phyloP scores from a whole-genome alignment of 1,140 invertebrate species.

The Rhopalosiphum padi region DNA sequence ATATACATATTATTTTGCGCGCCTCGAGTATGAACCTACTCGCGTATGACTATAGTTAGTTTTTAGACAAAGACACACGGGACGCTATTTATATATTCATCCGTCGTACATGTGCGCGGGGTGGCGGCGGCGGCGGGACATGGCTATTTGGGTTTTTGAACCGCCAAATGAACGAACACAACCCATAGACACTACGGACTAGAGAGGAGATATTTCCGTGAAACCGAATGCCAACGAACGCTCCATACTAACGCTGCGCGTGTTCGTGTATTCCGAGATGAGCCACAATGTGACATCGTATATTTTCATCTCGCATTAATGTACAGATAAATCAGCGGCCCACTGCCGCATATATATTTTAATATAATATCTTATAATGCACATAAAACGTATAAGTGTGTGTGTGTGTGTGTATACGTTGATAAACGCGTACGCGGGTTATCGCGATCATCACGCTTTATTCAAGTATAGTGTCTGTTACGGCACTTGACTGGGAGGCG shows the following conservation, averaged over 20 bases:
- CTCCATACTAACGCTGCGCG: neutral
- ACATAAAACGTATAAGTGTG: neutral
- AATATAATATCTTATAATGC: slow-evolving; percentile 2
- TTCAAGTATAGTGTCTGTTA: neutral
- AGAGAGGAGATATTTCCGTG: slow-evolving; percentile 47
- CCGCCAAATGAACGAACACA: slow-evolving; percentile 38
- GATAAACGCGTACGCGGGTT: neutral
- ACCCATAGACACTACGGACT: neutral
- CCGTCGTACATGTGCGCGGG: slow-evolving; percentile 40
- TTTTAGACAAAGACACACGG: slow-evolving; percentile 26
- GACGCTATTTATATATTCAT: slow-evolving; percentile 51
- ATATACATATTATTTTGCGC: slow-evolving; percentile 2
- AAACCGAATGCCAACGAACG: slow-evolving; percentile 46
- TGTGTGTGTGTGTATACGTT: neutral
- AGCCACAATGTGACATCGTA: slow-evolving; percentile 7
- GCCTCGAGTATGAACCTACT: slow-evolving; percentile 2
- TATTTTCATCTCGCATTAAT: slow-evolving; percentile 30
- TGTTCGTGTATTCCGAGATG: slow-evolving; percentile 3
- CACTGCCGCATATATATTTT: neutral
- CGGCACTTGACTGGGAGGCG: neutral
- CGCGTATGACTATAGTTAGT: slow-evolving; percentile 27
- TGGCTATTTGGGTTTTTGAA: slow-evolving; percentile 51
- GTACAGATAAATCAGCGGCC: slow-evolving; percentile 23
- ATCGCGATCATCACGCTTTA: slow-evolving; percentile 9
- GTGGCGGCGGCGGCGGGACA: slow-evolving; percentile 23